These are phyloP conservation scores for Cyphomyrmex costatus DNA, from an alignment of 1,140 invertebrate species.

Conservation along the genomic window DNA sequence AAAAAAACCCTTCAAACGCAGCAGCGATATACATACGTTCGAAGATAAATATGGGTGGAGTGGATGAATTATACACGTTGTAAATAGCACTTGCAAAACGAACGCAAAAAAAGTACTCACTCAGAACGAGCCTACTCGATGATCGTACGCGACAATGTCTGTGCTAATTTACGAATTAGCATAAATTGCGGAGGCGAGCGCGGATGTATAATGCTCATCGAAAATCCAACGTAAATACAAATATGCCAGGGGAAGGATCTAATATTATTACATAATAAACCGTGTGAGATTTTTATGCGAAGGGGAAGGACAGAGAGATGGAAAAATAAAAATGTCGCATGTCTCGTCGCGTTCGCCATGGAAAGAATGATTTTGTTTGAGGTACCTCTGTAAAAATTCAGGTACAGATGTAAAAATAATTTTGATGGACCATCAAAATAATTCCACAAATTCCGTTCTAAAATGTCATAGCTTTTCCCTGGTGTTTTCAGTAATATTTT, in stretches of 20 bases:
- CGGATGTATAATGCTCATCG: neutral
- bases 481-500: no score
- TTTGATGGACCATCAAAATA: no score
- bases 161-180: slow-evolving; percentile 14
- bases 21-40: neutral
- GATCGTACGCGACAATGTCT: neutral
- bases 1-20: slow-evolving; percentile 16
- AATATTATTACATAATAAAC: slow-evolving; percentile 42
- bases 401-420: no score
- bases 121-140: slow-evolving; percentile 8
- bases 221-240: neutral
- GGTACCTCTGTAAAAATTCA: no score
- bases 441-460: no score
- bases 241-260: neutral
- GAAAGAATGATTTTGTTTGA: no score
- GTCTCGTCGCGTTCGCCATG: no score
- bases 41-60: slow-evolving; percentile 26
- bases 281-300: slow-evolving; percentile 13
- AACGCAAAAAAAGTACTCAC: neutral
- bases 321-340: slow-evolving; percentile 30
- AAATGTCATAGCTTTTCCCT: no score
- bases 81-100: slow-evolving; percentile 19
- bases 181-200: slow-evolving; percentile 8
- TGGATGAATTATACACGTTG: slow-evolving; percentile 34
- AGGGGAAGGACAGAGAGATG: neutral